Percentiles rank a stretch among this genome's conserved stretches.
Evolutionary conservation across 2,888 invertebrate species (phyloP).

Genomic region (Phyto melanocephala): DNA sequence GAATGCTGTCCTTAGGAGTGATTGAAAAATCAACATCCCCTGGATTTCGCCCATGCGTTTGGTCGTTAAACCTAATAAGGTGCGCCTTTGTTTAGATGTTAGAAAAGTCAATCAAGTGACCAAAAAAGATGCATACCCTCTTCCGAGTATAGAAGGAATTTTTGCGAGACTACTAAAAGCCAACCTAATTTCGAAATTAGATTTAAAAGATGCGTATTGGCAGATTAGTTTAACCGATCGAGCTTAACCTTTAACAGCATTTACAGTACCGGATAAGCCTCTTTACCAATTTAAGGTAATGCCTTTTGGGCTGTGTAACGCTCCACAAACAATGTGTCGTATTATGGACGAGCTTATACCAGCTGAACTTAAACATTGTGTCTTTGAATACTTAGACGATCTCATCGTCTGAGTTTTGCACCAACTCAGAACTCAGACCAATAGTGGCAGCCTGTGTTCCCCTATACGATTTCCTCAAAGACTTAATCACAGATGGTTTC

Average conservation of each 20-base stretch:
- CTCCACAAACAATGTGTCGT: conserved; percentile 28
- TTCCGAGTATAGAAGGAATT: conserved; percentile 46
- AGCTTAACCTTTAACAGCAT: conserved; percentile 52
- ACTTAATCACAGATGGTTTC: no score
- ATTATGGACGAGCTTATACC: conserved; percentile 55
- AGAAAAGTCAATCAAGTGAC: conserved; percentile 48
- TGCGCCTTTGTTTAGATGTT: conserved; percentile 40
- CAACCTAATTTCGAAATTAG: conserved; percentile 36
- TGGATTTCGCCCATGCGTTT: conserved; percentile 69
- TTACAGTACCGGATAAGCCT: conserved; percentile 60
- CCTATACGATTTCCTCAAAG: no score
- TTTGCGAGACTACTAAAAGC: conserved; percentile 42
- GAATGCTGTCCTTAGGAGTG: conserved; percentile 70
- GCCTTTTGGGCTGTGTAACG: conserved; percentile 41
- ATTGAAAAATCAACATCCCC: conserved; percentile 70
- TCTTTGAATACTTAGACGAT: conserved; percentile 53
- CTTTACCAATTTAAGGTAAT: conserved; percentile 61
- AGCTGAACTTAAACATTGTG: conserved; percentile 39
- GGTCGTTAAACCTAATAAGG: conserved; percentile 41
- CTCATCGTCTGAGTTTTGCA: background rate
- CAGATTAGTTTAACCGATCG: conserved; percentile 45
- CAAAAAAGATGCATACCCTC: conserved; percentile 36
- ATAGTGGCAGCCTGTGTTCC: no score
- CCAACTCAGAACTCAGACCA: no score
- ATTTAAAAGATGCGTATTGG: conserved; percentile 42